Evolutionary conservation across 2,888 invertebrate species (phyloP).

Genomic region (Cylindroiulus punctatus): DNA sequence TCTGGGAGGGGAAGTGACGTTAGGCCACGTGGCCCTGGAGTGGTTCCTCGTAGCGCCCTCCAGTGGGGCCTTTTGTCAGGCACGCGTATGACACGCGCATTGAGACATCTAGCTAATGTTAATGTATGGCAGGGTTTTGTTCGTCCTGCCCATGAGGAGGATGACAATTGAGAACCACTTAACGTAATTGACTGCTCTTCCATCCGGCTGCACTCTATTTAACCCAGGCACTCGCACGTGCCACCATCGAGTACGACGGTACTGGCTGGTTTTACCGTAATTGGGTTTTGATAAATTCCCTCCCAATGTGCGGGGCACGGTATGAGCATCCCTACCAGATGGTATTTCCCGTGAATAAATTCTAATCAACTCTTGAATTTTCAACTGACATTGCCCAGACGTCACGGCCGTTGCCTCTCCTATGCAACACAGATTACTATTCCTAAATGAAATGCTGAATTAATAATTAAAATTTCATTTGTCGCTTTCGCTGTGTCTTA

Average conservation of each 20-base stretch:
- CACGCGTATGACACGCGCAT: background rate
- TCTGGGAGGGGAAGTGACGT: slow-evolving; percentile 7
- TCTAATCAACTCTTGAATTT: slow-evolving; percentile 51
- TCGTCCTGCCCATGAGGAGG: slow-evolving; percentile 7
- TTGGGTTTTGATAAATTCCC: slow-evolving; percentile 55
- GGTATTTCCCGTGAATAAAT: slow-evolving; percentile 42
- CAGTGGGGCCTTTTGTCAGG: background rate
- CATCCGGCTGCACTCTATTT: slow-evolving; percentile 58
- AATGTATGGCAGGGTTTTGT: slow-evolving; percentile 17
- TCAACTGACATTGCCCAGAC: slow-evolving; percentile 42
- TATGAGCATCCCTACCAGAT: background rate
- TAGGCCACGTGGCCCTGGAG: slow-evolving; percentile 46
- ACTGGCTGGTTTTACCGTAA: slow-evolving; percentile 49
- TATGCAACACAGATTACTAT: slow-evolving; percentile 48
- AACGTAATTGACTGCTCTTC: slow-evolving; percentile 58
- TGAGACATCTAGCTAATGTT: slow-evolving; percentile 29
- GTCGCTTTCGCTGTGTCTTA: slow-evolving; percentile 40
- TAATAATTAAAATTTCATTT: slow-evolving; percentile 51
- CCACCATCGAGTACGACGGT: background rate
- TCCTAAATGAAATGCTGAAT: slow-evolving; percentile 49
- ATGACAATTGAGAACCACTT: slow-evolving; percentile 58
- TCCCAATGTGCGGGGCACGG: slow-evolving; percentile 15
- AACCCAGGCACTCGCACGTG: slow-evolving; percentile 50
- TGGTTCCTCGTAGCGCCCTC: slow-evolving; percentile 44
- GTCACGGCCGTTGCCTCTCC: background rate